A percentile compares a stretch with the other conserved stretches of the same genome.
These are phyloP conservation scores for Caradrina kadenii DNA, from an alignment of 2,888 invertebrate genomes.

Conservation along the genomic window DNA sequence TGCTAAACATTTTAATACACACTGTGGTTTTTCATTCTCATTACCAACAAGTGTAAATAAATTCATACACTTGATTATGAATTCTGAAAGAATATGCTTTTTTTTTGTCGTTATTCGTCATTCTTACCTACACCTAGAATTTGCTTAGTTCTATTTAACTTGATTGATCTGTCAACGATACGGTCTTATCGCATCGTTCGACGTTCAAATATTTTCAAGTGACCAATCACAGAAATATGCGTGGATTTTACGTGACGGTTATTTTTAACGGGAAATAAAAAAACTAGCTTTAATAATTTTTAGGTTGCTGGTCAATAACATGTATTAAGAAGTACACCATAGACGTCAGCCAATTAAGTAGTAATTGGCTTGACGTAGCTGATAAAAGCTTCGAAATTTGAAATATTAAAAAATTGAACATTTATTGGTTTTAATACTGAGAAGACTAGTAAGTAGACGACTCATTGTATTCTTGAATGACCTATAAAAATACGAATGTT, in stretches of 20 bases:
- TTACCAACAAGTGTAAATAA: neutral
- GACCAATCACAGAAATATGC: conserved; percentile 50
- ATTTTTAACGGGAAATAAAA: conserved; percentile 28
- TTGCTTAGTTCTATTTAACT: conserved; percentile 17
- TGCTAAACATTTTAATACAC: neutral
- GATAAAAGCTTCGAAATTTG: too few species aligned
- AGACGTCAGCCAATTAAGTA: too few species aligned
- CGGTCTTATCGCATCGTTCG: conserved; percentile 51
- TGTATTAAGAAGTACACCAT: neutral
- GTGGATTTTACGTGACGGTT: conserved; percentile 14
- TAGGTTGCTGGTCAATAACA: neutral
- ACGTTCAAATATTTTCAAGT: conserved; percentile 39
- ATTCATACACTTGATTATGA: conserved; percentile 1
- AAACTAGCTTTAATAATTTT: neutral
- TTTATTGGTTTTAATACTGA: too few species aligned
- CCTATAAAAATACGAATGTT: neutral
- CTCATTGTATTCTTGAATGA: neutral
- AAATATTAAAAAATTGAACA: too few species aligned
- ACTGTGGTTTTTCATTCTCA: neutral
- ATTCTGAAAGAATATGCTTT: neutral
- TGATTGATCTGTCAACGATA: conserved; percentile 32
- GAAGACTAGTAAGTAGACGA: too few species aligned
- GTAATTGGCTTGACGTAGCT: too few species aligned
- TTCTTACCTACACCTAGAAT: neutral
- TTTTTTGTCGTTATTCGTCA: conserved; percentile 3